These are phyloP conservation scores for Tragelaphus strepsiceros DNA, from an alignment of 2,113 vertebrate genomes.

Conservation along the genomic window DNA sequence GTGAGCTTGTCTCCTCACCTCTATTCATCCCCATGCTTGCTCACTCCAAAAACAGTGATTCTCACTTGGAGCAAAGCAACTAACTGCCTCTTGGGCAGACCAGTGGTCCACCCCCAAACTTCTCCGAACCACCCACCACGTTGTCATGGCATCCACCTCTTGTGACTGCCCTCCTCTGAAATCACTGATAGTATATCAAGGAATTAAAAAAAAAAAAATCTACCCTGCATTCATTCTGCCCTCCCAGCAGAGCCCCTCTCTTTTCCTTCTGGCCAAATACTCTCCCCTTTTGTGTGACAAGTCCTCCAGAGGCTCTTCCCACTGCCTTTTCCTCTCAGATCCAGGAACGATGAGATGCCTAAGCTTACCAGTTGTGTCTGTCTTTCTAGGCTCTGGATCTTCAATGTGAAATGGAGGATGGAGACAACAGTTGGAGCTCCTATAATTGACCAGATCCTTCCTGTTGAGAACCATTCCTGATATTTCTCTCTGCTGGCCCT, in stretches of 20 bases:
- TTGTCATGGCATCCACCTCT: not conserved
- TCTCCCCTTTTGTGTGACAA: not conserved
- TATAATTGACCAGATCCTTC: not conserved
- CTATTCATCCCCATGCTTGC: accelerated
- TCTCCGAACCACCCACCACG: not conserved
- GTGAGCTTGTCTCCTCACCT: not conserved
- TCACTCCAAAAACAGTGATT: not conserved
- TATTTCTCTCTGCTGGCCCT: not conserved
- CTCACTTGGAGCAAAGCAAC: not conserved
- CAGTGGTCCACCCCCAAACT: not conserved
- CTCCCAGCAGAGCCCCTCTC: not conserved
- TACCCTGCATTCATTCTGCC: too few species aligned
- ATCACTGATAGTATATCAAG: not conserved
- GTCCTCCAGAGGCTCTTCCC: not conserved
- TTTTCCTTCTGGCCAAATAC: not conserved
- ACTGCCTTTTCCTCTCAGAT: not conserved
- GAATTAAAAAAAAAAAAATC: not conserved
- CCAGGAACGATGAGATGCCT: not conserved
- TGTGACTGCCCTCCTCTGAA: not conserved
- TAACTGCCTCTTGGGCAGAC: not conserved
- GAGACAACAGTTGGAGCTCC: not conserved
- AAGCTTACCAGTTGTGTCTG: not conserved
- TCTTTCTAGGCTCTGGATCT: not conserved
- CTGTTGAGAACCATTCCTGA: not conserved
- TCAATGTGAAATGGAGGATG: not conserved